A percentile compares a stretch with the other conserved stretches of the same genome.
Conservation (phyloP, 2,888 invertebrate species). For the Pristionchus entomophagus region DNA sequence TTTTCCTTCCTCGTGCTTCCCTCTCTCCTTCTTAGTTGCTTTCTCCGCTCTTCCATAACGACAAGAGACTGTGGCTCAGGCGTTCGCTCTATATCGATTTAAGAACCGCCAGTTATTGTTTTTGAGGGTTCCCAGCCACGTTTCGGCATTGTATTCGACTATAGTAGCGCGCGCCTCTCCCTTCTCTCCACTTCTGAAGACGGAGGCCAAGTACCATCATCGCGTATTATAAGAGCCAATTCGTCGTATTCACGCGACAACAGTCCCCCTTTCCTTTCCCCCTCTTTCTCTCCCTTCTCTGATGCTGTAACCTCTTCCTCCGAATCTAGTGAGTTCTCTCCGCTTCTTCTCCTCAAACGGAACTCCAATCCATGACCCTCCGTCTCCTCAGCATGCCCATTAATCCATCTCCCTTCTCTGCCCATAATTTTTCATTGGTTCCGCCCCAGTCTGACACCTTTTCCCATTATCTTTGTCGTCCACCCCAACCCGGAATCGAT, state of each 20-base stretch:
- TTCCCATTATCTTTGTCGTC: constrained; percentile 10
- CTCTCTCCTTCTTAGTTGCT: not conserved
- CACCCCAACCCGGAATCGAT: constrained; percentile 18
- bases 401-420: not conserved
- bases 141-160: not conserved
- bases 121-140: too few relatives aligned
- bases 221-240: constrained; percentile 25
- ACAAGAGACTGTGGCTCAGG: not conserved
- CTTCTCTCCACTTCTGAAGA: constrained; percentile 3
- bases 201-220: constrained; percentile 23
- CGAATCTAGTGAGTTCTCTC: too few relatives aligned
- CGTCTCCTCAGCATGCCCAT: not conserved
- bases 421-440: constrained; percentile 3
- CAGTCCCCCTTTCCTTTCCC: not conserved
- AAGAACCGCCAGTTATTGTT: too few relatives aligned
- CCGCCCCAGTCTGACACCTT: not conserved
- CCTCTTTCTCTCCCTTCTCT: not conserved
- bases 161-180: not conserved
- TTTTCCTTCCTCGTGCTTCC: not conserved
- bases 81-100: not conserved
- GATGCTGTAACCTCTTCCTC: not conserved
- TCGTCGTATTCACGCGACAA: not conserved
- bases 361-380: not conserved
- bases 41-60: not conserved
- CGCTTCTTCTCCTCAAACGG: too few relatives aligned